Percentiles rank a stretch among this genome's conserved stretches.
These are phyloP conservation scores for Indicator maculatus DNA, from an alignment of 2,113 vertebrate genomes.

Conservation along the genomic window DNA sequence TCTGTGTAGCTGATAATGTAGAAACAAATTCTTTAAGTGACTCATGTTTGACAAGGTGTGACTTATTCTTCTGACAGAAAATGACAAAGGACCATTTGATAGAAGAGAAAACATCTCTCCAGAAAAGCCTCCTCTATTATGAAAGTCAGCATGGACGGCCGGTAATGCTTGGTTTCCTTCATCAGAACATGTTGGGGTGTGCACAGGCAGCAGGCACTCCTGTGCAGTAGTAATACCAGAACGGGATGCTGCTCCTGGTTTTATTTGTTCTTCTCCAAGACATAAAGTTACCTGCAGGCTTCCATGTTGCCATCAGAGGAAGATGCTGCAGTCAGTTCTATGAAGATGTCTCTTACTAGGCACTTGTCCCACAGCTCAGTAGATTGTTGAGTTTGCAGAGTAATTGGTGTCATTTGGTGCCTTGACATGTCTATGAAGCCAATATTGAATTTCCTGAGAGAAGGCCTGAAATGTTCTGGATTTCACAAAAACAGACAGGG, in stretches of 20 bases:
- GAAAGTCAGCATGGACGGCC: slow-evolving; percentile 95
- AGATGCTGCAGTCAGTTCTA: neutral
- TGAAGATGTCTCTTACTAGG: neutral
- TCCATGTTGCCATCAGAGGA: neutral
- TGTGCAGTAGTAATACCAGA: neutral
- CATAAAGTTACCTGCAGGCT: neutral
- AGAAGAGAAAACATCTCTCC: slow-evolving; percentile 93
- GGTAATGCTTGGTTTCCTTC: slow-evolving; percentile 72
- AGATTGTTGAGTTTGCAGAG: neutral
- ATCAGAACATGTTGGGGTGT: neutral
- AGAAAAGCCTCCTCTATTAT: slow-evolving; percentile 96
- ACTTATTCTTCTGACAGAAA: slow-evolving; percentile 79
- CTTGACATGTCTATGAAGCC: neutral
- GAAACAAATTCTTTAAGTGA: neutral
- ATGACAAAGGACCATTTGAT: slow-evolving; percentile 96
- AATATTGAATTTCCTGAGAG: neutral
- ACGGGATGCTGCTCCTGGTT: neutral
- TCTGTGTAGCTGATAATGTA: neutral
- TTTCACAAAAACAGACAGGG: neutral
- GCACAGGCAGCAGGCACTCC: neutral
- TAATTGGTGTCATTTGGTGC: neutral
- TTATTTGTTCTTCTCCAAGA: neutral
- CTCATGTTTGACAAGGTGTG: neutral
- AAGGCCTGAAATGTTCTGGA: neutral
- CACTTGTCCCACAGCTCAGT: neutral